Evolutionary conservation across 1,140 invertebrate genomes (phyloP).

Genomic region (Drosophila serrata): DNA sequence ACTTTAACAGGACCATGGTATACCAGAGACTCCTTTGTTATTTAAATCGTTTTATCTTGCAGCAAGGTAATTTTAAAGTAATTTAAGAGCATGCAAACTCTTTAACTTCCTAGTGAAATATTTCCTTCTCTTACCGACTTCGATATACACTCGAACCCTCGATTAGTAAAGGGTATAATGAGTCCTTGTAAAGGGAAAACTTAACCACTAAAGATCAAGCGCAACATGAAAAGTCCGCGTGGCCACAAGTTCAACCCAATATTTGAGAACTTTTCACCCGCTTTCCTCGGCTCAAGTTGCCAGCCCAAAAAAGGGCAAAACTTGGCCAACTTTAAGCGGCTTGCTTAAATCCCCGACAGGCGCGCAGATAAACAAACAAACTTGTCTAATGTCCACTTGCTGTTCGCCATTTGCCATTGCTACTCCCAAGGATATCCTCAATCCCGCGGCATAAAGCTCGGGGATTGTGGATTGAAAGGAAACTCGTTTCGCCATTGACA

Average conservation of each 20-base stretch:
- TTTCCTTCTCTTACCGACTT: not conserved
- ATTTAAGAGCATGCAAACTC: not conserved
- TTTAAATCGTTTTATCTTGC: no score
- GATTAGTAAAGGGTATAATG: not conserved
- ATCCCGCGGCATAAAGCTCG: conserved; percentile 28
- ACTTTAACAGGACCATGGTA: not conserved
- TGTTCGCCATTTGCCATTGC: conserved; percentile 2
- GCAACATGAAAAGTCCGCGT: conserved; percentile 9
- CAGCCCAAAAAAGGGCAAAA: conserved; percentile 10
- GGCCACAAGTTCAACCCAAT: conserved; percentile 15
- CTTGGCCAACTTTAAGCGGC: conserved; percentile 56
- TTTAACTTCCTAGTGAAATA: not conserved
- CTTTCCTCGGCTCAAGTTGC: conserved; percentile 26
- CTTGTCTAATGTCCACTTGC: conserved; percentile 56
- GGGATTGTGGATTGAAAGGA: conserved; percentile 27
- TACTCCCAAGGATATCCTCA: conserved; percentile 41
- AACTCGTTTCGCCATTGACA: conserved; percentile 57
- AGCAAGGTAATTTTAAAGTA: not conserved
- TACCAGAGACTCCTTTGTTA: no score
- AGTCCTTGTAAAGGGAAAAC: conserved; percentile 7
- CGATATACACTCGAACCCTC: not conserved
- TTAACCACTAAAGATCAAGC: conserved; percentile 30
- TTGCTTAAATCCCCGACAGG: conserved; percentile 41
- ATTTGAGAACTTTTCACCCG: conserved; percentile 41
- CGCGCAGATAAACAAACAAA: conserved; percentile 57